Evolutionary conservation across 2,113 vertebrate species (phyloP).

Genomic region (Sinocyclocheilus rhinocerous): DNA sequence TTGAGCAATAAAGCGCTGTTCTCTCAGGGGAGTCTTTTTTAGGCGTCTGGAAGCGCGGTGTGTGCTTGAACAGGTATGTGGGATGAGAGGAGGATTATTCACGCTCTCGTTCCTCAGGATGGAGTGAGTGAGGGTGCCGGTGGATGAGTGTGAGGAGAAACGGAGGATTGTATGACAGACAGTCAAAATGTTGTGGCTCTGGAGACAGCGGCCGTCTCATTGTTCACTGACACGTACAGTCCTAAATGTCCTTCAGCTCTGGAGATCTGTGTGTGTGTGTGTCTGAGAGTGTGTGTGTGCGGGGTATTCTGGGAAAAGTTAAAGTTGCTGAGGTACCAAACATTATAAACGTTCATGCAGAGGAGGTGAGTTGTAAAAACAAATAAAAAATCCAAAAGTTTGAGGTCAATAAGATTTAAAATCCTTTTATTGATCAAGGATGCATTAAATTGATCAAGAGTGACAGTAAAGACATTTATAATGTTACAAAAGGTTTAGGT

Average conservation of each 20-base stretch:
- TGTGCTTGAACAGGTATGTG: constrained; percentile 5
- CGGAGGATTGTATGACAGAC: constrained; percentile 53
- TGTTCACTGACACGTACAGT: constrained; percentile 61
- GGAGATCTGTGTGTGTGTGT: background rate
- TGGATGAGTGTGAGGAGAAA: constrained; percentile 19
- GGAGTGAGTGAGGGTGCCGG: constrained; percentile 16
- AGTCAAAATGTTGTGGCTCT: constrained; percentile 58
- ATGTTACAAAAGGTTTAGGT: too few species aligned
- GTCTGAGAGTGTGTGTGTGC: too few species aligned
- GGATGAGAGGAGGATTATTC: constrained; percentile 45
- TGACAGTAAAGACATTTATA: too few species aligned
- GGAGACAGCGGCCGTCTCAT: constrained; percentile 66
- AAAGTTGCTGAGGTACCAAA: too few species aligned
- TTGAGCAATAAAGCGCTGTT: background rate
- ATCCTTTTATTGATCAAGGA: too few species aligned
- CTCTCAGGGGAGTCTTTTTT: constrained; percentile 6
- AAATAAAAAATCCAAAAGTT: too few species aligned
- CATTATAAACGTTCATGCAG: too few species aligned
- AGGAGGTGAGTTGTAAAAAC: too few species aligned
- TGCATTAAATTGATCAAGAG: too few species aligned
- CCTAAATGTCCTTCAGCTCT: constrained; percentile 67
- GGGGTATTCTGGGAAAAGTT: too few species aligned
- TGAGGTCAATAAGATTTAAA: too few species aligned
- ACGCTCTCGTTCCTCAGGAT: constrained; percentile 25
- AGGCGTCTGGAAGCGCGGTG: background rate